A percentile compares a stretch with the other conserved stretches of the same genome.
Evolutionary conservation across 1,140 invertebrate genomes (phyloP).

Genomic region (Pissodes strobi): DNA sequence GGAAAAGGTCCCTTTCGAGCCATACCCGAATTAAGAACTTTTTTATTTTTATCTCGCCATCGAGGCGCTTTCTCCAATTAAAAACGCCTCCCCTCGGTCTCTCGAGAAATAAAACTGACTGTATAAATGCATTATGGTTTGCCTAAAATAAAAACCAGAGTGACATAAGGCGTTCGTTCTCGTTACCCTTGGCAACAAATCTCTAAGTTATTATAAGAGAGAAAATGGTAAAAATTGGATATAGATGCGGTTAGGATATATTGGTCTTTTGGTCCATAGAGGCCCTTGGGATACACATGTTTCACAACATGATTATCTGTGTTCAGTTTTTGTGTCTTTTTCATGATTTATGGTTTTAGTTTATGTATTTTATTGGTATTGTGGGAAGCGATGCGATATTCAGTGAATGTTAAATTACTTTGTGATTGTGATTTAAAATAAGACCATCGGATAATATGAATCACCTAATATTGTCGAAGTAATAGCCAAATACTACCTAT

Average conservation of each 20-base stretch:
- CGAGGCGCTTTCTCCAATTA: conserved; percentile 23
- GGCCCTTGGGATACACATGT: conserved; percentile 20
- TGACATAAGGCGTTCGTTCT: conserved; percentile 21
- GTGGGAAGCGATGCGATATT: too few species aligned
- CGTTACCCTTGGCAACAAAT: conserved; percentile 19
- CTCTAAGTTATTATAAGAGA: conserved; percentile 21
- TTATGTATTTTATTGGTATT: too few species aligned
- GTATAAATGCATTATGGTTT: conserved; percentile 35
- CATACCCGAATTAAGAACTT: conserved; percentile 27
- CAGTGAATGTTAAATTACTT: too few species aligned
- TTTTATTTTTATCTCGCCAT: conserved; percentile 34
- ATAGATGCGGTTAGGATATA: conserved; percentile 24
- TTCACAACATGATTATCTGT: conserved; percentile 18
- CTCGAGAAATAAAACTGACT: conserved; percentile 33
- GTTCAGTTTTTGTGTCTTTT: conserved; percentile 10
- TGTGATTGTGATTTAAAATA: too few species aligned
- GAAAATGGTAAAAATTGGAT: conserved; percentile 33
- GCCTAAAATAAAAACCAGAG: conserved; percentile 28
- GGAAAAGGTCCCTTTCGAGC: conserved; percentile 20
- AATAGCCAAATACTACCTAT: too few species aligned
- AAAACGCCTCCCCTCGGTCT: conserved; percentile 22
- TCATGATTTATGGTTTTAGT: conserved; percentile 7
- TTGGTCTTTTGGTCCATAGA: conserved; percentile 23
- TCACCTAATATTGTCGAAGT: too few species aligned
- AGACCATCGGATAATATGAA: too few species aligned